Evolutionary conservation across 2,888 invertebrate species (phyloP), one percentile per base, ranked within the genome.

Genomic region (Mystacides longicornis): DNA sequence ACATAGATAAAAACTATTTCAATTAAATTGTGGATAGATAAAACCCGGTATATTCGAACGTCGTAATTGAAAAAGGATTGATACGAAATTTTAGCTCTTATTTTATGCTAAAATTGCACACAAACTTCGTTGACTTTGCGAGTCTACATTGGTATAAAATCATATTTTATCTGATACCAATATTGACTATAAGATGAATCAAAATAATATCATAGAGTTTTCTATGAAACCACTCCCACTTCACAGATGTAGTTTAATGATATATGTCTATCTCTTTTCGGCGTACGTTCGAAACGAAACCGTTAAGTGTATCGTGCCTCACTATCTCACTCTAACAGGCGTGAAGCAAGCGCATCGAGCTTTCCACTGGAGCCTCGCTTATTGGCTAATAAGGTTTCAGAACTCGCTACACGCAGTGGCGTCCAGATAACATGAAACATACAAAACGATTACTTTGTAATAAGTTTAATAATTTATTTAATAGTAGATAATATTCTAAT

Each of bases 361-460:
- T 57, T 57, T 57, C 31, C 50, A 53, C 57, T 53, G 42, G 54
- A 54, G 53, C 54, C 52, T 54, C 50, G 57, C 57, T 57, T 57
- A 57, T 57, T 57, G 57, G 57, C 53, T 54, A 51, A 50, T 49
- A 31, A n/a, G 46, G 47, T 46, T 52, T 47, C 53, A 46, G 53
- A 48, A 57, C 54, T 27, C 37, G 49, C 46, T 22, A 14, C 3
- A 37, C 33, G 9, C 57, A 57, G 45, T 19, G 53, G 43, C 57
- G 57, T 53, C 22, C 49, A 23, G 27, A 20, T 37, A 16, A 37
- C n/a, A n/a, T n/a, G n/a, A n/a, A n/a, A n/a, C n/a, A n/a, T n/a
- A n/a, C n/a, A n/a, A n/a, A n/a, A n/a, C n/a, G n/a, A n/a, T n/a
- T n/a, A n/a, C n/a, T n/a, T n/a, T n/a, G n/a, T n/a, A n/a, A n/a